Evolutionary conservation across 2,888 invertebrate genomes (phyloP), one percentile per base, ranked within the genome.

Genomic region (Liposcelis brunnea): DNA sequence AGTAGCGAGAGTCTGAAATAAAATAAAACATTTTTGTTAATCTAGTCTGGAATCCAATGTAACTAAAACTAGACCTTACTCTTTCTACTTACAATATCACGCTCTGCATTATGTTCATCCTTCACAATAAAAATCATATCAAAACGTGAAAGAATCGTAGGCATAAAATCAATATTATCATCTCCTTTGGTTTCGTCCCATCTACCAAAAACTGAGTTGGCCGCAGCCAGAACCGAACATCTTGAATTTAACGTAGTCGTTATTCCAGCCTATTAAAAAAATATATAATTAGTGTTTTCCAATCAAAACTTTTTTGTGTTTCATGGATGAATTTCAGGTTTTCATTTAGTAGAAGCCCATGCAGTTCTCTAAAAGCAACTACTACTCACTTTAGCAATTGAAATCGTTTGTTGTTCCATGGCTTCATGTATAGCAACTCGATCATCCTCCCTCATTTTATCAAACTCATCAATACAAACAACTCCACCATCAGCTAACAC

Each of bases 101-200:
- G 74, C 6, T 68, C 63, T 61, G 86, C 80, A 58, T 93, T 80
- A 58, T 97, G 95, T 52, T 90, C 85, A 65, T 98, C 98, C 64
- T 97, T 98, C 0, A 98, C 89, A 56, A 99, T 91, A 63, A 95
- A 99, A 56, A 99, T 99, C 91, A 93, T 97, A 64, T 99, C 98
- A 63, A 99, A 99, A 65, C 98, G 79, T 0, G 98, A 97, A 47
- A 98, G 71, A 62, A 98, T 99, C n/a, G 98, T 98, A 3, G 98
- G 98, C 90, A 98, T 90, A 61, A 99, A 99, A 65, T 98, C 94
- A 51, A 98, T 97, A 63, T 98, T 98, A 55, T 93, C 91, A 54
- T 89, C 93, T 1, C 93, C 94, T 63, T 94, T 94, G 0, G 84
- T 84, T 55, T 99, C 98, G 61, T 98, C 98, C 98, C 98, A 98